Percentiles rank a stretch among this genome's conserved stretches.
These are phyloP conservation scores for Phymatocera aterrima DNA, from an alignment of 2,888 invertebrate species.

Conservation along the genomic window DNA sequence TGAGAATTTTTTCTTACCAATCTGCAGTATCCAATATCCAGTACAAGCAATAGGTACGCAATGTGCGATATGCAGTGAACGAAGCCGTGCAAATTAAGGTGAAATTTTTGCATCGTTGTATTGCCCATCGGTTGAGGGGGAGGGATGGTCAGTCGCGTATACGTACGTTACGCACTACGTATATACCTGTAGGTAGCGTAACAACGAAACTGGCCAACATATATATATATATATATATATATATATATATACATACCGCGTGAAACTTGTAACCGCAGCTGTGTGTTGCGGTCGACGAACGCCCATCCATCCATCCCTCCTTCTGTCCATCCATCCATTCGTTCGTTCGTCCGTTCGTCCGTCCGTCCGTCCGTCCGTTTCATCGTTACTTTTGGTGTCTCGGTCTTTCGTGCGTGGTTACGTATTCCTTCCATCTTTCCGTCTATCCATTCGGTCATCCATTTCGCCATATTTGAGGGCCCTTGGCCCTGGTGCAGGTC, in stretches of 20 bases:
- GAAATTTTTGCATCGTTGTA: background rate
- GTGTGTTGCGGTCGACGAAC: conserved; percentile 53
- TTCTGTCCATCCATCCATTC: conserved; percentile 9
- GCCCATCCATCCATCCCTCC: conserved; percentile 31
- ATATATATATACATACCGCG: too few species aligned
- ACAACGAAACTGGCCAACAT: conserved; percentile 60
- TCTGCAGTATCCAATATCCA: too few species aligned
- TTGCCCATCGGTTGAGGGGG: background rate
- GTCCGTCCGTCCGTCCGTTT: conserved; percentile 33
- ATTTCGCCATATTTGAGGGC: background rate
- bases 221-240: too few species aligned
- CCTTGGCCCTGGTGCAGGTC: background rate
- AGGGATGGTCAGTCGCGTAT: conserved; percentile 8
- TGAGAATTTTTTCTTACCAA: too few species aligned
- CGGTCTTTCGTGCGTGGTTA: too few species aligned
- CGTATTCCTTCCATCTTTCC: conserved; percentile 29
- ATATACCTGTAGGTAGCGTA: too few species aligned
- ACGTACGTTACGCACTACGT: too few species aligned
- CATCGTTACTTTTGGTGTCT: too few species aligned
- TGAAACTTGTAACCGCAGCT: conserved; percentile 73
- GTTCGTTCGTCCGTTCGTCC: conserved; percentile 23
- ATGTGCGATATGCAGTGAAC: too few species aligned
- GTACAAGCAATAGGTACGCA: too few species aligned
- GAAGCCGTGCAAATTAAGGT: background rate
- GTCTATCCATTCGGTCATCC: conserved; percentile 23